A percentile compares a stretch with the other conserved stretches of the same genome.
phyloP scores from a whole-genome alignment of 23 tunicate genomes.

The Corella eumyota region DNA sequence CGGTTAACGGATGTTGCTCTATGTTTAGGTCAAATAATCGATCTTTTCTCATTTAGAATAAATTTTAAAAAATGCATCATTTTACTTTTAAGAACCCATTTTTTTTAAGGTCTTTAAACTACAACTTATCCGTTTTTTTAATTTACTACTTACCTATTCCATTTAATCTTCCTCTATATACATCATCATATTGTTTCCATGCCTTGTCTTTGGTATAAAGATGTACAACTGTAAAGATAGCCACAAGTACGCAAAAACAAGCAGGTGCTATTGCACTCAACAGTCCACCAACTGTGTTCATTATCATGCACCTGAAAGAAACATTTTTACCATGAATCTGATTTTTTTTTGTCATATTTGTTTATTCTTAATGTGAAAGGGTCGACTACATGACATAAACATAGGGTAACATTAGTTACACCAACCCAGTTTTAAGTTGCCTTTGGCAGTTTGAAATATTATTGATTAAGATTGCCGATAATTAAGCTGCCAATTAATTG shows the following conservation, averaged over 20 bases:
- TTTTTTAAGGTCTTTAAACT: neutral
- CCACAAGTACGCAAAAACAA: conserved; percentile 25
- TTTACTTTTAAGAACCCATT: neutral
- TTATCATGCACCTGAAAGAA: conserved; percentile 49
- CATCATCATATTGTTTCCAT: conserved; percentile 74
- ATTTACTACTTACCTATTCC: conserved; percentile 27
- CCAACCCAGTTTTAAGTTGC: neutral
- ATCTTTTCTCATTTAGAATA: no score
- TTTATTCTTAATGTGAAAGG: no score
- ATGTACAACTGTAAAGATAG: conserved; percentile 13
- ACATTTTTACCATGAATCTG: no score
- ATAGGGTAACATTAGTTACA: no score
- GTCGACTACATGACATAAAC: no score
- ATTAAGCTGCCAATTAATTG: no score
- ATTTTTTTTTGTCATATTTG: no score
- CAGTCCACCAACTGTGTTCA: conserved; percentile 50
- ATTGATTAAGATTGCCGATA: no score
- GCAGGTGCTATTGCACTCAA: conserved; percentile 56
- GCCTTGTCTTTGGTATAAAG: conserved; percentile 43
- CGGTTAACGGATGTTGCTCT: no score
- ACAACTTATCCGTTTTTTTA: neutral
- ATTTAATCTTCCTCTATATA: conserved; percentile 57
- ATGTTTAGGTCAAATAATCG: no score
- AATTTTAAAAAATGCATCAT: neutral
- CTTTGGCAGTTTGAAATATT: no score